Evolutionary conservation across 2,888 invertebrate genomes (phyloP).

Genomic region (Agrilus cyanescens): DNA sequence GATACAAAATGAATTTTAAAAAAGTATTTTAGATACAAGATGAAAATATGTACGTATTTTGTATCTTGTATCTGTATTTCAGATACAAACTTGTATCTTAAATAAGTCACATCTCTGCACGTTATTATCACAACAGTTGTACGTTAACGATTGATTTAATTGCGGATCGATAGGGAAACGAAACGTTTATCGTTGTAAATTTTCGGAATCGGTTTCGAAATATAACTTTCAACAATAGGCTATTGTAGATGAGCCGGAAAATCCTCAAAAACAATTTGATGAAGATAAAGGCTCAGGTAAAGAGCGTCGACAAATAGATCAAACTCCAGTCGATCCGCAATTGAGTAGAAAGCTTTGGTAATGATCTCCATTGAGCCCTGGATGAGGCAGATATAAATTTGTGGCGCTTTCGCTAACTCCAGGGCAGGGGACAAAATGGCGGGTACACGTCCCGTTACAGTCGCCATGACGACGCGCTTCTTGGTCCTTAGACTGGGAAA

Average conservation of each 20-base stretch:
- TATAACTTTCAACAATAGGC: too few species aligned
- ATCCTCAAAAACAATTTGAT: slow-evolving; percentile 19
- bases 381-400: slow-evolving; percentile 41
- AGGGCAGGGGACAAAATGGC: slow-evolving; percentile 33
- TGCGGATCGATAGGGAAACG: too few species aligned
- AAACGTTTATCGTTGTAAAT: too few species aligned
- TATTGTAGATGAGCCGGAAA: slow-evolving; percentile 4
- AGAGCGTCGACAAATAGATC: slow-evolving; percentile 37
- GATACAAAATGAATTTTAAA: too few species aligned
- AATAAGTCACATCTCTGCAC: too few species aligned
- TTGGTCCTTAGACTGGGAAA: slow-evolving; percentile 27
- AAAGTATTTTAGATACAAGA: too few species aligned
- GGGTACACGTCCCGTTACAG: slow-evolving; percentile 25
- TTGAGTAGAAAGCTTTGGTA: slow-evolving; percentile 41
- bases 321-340: slow-evolving; percentile 39
- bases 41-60: too few species aligned
- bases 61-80: too few species aligned
- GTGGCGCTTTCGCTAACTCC: slow-evolving; percentile 38
- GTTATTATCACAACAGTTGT: too few species aligned
- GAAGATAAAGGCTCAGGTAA: slow-evolving; percentile 20
- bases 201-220: background rate
- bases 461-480: slow-evolving; percentile 35
- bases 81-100: too few species aligned
- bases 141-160: too few species aligned
- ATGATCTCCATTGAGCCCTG: slow-evolving; percentile 40